Base-by-base conservation (phyloP, 2,113 vertebrate genomes). In the Bucco capensis region DNA sequence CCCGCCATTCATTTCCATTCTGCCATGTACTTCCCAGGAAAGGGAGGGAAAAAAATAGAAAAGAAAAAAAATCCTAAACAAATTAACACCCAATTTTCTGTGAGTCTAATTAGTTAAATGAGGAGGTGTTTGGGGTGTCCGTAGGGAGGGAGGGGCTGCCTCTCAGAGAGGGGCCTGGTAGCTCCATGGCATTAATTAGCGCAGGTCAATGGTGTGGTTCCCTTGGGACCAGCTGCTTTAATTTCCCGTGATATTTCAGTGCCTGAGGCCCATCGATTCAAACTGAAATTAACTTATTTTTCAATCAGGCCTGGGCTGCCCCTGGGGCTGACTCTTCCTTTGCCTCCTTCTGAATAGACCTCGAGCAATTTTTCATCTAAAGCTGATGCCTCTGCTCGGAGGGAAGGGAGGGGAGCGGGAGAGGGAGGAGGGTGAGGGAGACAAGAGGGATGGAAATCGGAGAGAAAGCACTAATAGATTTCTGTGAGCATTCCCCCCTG, bases 231-330 rank as follows among this genome's bases (percentile, higher is more conserved):
- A 97, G 98, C 98, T 98, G 98, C 98, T 99, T 99, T 99, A 99
- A 99, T 99, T 99, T 99, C 99, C 99, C 99, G 98, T 99, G 99
- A 99, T 99, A 99, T 99, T 99, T 99, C 98, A 98, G 98, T 98
- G 98, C 98, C 98, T 99, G 98, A 98, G 98, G 98, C 98, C 98
- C 98, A 99, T 99, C 99, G 99, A 99, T 99, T 99, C 98, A 98
- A 98, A 98, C 96, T 98, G 98, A 99, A 99, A 99, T 99, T 99
- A 99, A 99, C 99, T 99, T 99, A 99, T 99, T 99, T 99, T 99
- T 99, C 99, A 99, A 99, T 99, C 99, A 99, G 99, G 97, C 98
- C 97, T 96, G 95, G 97, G 97, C 97, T 98, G 98, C 99, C 98
- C 98, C 98, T 94, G 97, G 98, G 98, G 99, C 97, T 98, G 98